Conservation (phyloP, 2,888 invertebrate genomes). For the Diplolepis rosae region DNA sequence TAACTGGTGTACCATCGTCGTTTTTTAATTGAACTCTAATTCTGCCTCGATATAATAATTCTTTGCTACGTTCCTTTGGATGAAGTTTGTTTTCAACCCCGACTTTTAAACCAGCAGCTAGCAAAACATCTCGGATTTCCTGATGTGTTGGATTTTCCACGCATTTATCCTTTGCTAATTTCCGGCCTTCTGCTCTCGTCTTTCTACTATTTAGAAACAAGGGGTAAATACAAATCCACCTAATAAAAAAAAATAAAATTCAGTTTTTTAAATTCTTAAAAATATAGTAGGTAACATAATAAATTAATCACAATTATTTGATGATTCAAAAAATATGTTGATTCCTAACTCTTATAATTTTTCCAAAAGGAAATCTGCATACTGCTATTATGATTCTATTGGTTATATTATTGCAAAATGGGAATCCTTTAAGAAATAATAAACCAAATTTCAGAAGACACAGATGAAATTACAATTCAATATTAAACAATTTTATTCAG, state of each 20-base stretch:
- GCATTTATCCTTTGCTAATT: conserved; percentile 87
- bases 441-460: too few relatives aligned
- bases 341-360: too few relatives aligned
- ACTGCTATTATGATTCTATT: too few relatives aligned
- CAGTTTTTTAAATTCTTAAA: not conserved
- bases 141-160: conserved; percentile 96
- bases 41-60: conserved; percentile 88
- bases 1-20: conserved; percentile 87
- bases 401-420: too few relatives aligned
- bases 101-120: conserved; percentile 87
- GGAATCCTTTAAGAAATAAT: too few relatives aligned
- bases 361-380: too few relatives aligned
- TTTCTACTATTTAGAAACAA: conserved; percentile 96
- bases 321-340: too few relatives aligned
- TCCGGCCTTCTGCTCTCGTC: conserved; percentile 91
- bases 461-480: too few relatives aligned
- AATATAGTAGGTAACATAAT: not conserved
- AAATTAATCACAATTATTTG: not conserved
- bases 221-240: conserved; percentile 98
- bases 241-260: conserved; percentile 67
- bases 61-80: conserved; percentile 92
- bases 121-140: conserved; percentile 95
- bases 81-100: conserved; percentile 96
- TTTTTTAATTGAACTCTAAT: conserved; percentile 94
- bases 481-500: too few relatives aligned